Evolutionary conservation across 1,140 invertebrate genomes (phyloP).

Genomic region (Vanessa atalanta): DNA sequence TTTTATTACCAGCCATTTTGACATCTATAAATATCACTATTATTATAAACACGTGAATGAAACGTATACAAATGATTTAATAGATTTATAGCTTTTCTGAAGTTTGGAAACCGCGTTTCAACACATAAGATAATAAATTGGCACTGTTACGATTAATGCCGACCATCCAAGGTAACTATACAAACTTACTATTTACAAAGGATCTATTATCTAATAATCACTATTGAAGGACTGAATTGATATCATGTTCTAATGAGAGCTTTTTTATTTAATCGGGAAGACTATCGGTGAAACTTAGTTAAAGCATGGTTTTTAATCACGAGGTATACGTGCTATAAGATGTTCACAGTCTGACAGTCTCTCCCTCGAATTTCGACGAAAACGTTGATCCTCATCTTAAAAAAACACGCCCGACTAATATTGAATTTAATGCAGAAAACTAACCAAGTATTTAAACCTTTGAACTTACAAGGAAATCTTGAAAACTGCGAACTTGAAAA

Average conservation of each 20-base stretch:
- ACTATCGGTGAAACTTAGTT: slow-evolving; percentile 26
- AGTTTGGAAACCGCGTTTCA: neutral
- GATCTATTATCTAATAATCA: slow-evolving; percentile 40
- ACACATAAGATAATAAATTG: slow-evolving; percentile 33
- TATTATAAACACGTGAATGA: no score
- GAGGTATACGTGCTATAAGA: slow-evolving; percentile 56
- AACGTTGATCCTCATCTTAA: slow-evolving; percentile 45
- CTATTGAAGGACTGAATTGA: slow-evolving; percentile 4
- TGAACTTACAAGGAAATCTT: slow-evolving; percentile 62
- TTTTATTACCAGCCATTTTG: slow-evolving; percentile 77
- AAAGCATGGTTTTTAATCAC: slow-evolving; percentile 57
- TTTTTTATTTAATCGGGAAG: neutral
- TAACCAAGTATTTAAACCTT: slow-evolving; percentile 51
- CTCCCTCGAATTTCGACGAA: slow-evolving; percentile 76
- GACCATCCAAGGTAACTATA: slow-evolving; percentile 44
- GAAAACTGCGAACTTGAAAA: slow-evolving; percentile 72
- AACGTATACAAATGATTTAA: no score
- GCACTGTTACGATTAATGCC: slow-evolving; percentile 49
- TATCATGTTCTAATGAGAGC: neutral
- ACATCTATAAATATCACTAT: slow-evolving; percentile 35
- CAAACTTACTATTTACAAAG: slow-evolving; percentile 36
- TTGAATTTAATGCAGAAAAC: slow-evolving; percentile 56
- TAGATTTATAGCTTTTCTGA: neutral
- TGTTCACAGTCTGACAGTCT: slow-evolving; percentile 66
- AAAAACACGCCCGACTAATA: slow-evolving; percentile 47